Base-by-base conservation (phyloP, 1,140 invertebrate genomes). In the Eumaeus atala region DNA sequence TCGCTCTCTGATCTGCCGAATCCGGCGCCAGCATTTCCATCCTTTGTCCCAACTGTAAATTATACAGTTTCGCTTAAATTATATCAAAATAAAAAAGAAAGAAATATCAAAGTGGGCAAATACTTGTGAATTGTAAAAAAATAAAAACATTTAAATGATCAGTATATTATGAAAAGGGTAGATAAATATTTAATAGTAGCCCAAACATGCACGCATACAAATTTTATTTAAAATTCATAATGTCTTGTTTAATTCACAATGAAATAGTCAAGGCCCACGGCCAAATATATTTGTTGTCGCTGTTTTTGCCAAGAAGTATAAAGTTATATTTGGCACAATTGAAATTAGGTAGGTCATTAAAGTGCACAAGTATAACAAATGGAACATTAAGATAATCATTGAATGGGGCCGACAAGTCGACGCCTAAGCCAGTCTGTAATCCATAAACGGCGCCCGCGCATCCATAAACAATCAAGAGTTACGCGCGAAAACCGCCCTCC, bases 1-100 rank as follows among this genome's bases (percentile, higher is more conserved):
- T 94, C 93, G 56, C 94, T 92, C 50, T 93, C 91, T 48, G 91
- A 88, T 37, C 91, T 86, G 56, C 93, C 92, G 70, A 94, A 95
- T 6, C 77, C 80, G 42, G 92, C 89, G 56, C 93, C 92, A 81
- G 94, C 90, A 51, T 92, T 92, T 65, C 93, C 90, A 81, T 95
- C 92, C 90, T 94, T 95, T 74, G 79, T 78, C 33, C 95, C 95
- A 91, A 92, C 90, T 91, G 84, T 61, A 88, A 89, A 66, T 16
- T 42, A 61, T 54, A 66, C 11, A 50, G 21, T 28, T 28, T 6
- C 2, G 21, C 2, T 2, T 28, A 3, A 28, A 28, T 28, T 3
- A 3, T 3, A 6, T 28, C 6, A 28, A 28, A 28, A 28, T 28
- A 28, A 3, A 28, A 28, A n/a, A n/a, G n/a, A n/a, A n/a, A n/a